Evolutionary conservation across 2,888 invertebrate species (phyloP).

Genomic region (Caenorhabditis sinica): DNA sequence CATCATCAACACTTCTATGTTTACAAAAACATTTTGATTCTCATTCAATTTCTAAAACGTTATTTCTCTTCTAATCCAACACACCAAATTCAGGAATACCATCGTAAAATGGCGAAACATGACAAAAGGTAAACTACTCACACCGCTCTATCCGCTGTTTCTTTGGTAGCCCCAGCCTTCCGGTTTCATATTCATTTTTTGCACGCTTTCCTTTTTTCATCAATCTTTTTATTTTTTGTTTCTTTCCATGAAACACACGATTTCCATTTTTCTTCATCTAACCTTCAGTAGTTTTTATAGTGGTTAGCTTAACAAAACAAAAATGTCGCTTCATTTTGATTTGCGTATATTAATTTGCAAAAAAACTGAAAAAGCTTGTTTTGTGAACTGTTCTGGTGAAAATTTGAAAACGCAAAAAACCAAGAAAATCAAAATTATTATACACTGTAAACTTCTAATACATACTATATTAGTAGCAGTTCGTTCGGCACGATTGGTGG

Average conservation of each 20-base stretch:
- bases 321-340: constrained; percentile 7
- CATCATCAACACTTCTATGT: constrained; percentile 7
- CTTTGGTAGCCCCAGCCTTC: constrained; percentile 22
- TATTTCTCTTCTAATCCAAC: background rate
- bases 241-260: constrained; percentile 2
- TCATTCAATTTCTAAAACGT: background rate
- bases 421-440: constrained; percentile 1
- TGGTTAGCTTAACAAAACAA: constrained; percentile 10
- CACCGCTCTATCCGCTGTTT: constrained; percentile 46
- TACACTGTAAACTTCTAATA: constrained; percentile 19
- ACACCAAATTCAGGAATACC: constrained; percentile 57
- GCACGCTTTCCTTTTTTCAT: constrained; percentile 52
- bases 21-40: background rate
- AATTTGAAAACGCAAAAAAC: background rate
- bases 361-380: background rate
- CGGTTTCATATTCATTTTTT: constrained; percentile 2
- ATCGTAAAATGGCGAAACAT: constrained; percentile 27
- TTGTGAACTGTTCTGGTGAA: constrained; percentile 11
- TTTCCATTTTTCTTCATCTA: constrained; percentile 17
- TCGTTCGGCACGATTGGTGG: constrained; percentile 52
- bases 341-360: no score
- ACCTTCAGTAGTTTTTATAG: constrained; percentile 12
- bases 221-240: background rate
- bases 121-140: constrained; percentile 53
- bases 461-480: background rate